Base-by-base conservation (phyloP, 2,113 vertebrate genomes). In the Thomomys bottae region DNA sequence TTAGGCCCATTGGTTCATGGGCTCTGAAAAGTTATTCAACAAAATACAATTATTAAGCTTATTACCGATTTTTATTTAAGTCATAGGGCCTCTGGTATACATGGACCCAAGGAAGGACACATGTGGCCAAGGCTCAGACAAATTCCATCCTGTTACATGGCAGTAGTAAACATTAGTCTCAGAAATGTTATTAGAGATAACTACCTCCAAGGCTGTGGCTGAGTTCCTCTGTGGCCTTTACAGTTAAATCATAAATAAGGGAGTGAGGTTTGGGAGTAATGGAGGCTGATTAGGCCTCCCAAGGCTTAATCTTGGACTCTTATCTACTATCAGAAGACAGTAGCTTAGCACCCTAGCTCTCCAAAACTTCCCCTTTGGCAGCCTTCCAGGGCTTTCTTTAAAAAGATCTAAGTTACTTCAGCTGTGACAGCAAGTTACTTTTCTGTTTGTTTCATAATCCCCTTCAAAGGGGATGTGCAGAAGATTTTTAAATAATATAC, bases 391-490 rank as follows among this genome's bases (percentile, higher is more conserved):
- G 5, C n/a, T 93, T 73, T 93, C 79, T 17, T 89, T 59, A 75
- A 84, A 67, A 79, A 20, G 40, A 32, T n/a, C 34, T 83, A 75
- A 75, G 34, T n/a, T 93, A 82, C n/a, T 93, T 87, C n/a, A 79
- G 75, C 70, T 42, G 24, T 91, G 75, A 92, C 54, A 76, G 10
- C 59, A 89, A 91, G 49, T 84, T 71, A 92, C 36, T 49, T 92
- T 82, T 88, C 76, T 85, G 34, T 94, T 23, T 68, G 54, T 76
- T 93, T 90, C 54, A 36, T 90, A 61, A 94, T 54, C 49, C 49
- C 83, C 28, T 77, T 87, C 82, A 83, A 85, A 96, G 42, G 73
- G 73, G 64, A 83, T 42, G 10, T 76, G 24, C 54, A 80, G 26
- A 83, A 30, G 8, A 73, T 87, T 87, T 81, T 70, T 26, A 85